These are phyloP conservation scores for Alviniconcha strummeri DNA, from an alignment of 2,888 invertebrate species.

Conservation along the genomic window DNA sequence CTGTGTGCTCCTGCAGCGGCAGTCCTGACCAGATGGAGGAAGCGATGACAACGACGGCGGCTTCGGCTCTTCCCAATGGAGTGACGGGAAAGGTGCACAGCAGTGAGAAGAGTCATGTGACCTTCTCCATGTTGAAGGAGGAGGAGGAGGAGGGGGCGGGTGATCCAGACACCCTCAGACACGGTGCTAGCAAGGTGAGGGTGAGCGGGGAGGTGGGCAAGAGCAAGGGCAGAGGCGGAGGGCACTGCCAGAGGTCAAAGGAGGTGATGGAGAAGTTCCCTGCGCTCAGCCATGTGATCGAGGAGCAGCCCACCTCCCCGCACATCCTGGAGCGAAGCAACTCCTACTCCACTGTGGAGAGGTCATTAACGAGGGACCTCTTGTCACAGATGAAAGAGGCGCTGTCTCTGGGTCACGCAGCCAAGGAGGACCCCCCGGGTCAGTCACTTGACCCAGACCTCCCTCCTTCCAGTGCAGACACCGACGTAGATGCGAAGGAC, in stretches of 20 bases:
- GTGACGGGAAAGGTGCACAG: neutral
- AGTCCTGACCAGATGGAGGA: neutral
- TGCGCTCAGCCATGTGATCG: neutral
- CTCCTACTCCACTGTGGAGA: conserved; percentile 56
- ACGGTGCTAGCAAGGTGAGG: neutral
- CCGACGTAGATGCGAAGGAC: neutral
- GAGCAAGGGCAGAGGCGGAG: conserved; percentile 23
- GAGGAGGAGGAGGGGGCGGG: neutral
- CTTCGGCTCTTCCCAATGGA: neutral
- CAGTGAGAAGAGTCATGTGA: neutral
- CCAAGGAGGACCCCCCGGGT: neutral
- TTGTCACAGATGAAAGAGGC: neutral
- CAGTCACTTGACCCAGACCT: neutral
- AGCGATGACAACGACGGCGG: neutral
- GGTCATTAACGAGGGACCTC: conserved; percentile 35
- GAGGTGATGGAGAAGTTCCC: neutral
- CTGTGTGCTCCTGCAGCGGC: conserved; percentile 7
- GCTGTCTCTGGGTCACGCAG: neutral
- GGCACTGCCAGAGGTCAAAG: conserved; percentile 22
- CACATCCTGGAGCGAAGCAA: conserved; percentile 50
- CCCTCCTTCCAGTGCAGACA: neutral
- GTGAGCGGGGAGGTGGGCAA: neutral
- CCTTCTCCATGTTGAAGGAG: neutral
- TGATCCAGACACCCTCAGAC: no score
- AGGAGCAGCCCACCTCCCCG: conserved; percentile 20